phyloP scores from a whole-genome alignment of 2,113 vertebrate genomes.

The Picathartes gymnocephalus region DNA sequence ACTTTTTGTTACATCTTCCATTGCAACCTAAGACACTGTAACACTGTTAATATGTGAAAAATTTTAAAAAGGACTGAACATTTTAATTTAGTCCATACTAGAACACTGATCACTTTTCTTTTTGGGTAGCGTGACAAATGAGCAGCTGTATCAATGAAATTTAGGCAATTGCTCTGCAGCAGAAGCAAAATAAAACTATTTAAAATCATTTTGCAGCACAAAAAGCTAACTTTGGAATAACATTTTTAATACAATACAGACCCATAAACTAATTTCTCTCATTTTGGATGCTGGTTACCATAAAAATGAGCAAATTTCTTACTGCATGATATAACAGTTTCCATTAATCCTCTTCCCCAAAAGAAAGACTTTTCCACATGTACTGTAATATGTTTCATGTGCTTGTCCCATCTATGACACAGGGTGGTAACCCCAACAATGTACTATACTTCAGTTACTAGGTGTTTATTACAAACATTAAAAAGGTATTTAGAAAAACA shows the following conservation, averaged over 20 bases:
- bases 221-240: neutral
- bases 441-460: neutral
- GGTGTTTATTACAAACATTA: neutral
- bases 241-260: neutral
- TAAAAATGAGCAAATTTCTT: neutral
- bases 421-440: neutral
- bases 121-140: neutral
- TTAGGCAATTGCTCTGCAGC: rapidly evolving
- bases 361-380: neutral
- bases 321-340: neutral
- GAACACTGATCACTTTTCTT: neutral
- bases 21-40: too few species aligned
- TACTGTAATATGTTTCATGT: neutral
- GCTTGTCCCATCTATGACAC: neutral
- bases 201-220: neutral
- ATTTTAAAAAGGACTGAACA: neutral
- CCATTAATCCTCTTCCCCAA: neutral
- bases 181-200: neutral
- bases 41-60: neutral
- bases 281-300: neutral
- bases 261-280: neutral
- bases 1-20: too few species aligned
- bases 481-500: neutral
- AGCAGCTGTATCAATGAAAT: neutral
- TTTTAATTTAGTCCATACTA: neutral